A percentile compares a stretch with the other conserved stretches of the same genome.
Evolutionary conservation across 2,113 vertebrate species (phyloP).

Genomic region (Fregetta grallaria): DNA sequence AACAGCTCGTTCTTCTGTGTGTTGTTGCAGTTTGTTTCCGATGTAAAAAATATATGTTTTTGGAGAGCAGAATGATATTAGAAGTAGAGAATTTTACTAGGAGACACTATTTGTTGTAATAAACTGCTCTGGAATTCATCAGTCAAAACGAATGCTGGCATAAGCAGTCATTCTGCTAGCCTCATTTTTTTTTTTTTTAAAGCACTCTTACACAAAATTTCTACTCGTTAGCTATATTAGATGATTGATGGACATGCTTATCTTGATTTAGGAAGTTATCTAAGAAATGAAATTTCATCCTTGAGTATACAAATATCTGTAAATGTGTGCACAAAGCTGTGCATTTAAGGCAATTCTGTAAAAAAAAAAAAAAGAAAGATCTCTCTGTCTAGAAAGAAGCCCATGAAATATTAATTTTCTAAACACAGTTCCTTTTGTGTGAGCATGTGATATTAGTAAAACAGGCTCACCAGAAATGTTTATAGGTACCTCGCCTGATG

Average conservation of each 20-base stretch:
- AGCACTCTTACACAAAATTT: not conserved
- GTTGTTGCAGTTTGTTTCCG: constrained; percentile 43
- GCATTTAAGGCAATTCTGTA: not conserved
- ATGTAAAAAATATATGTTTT: not conserved
- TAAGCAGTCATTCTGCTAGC: not conserved
- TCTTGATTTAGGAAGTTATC: not conserved
- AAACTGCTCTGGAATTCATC: not conserved
- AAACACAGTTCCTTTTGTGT: not conserved
- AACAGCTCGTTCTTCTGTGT: not conserved
- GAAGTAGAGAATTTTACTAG: not conserved
- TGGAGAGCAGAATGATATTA: not conserved
- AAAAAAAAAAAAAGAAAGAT: not conserved
- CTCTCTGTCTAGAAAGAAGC: not conserved
- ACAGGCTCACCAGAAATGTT: not conserved
- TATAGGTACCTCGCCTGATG: rapidly evolving
- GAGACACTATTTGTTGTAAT: not conserved
- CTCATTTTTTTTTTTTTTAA: not conserved
- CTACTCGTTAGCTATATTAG: not conserved
- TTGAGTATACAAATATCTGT: not conserved
- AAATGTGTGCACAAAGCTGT: not conserved
- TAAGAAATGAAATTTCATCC: not conserved
- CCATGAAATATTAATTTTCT: not conserved
- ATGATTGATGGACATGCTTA: not conserved
- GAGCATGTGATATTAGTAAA: not conserved
- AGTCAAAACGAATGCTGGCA: not conserved